Conservation (phyloP, 2,888 invertebrate genomes). For the Seira musarum region DNA sequence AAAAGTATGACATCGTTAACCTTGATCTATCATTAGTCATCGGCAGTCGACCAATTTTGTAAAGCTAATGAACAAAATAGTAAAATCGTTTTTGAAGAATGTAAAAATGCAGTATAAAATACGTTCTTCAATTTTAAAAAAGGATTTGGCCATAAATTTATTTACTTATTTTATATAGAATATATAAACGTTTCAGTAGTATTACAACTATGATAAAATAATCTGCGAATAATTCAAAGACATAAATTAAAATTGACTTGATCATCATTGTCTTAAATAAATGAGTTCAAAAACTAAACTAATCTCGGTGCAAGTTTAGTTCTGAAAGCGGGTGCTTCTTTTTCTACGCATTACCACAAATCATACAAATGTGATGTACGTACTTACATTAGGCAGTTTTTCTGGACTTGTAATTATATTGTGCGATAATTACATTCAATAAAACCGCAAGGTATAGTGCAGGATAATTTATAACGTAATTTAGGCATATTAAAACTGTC, state of each 20-base stretch:
- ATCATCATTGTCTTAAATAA: constrained; percentile 46
- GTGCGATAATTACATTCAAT: not conserved
- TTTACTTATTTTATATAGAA: not conserved
- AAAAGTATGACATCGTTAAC: no score
- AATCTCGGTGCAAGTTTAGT: not conserved
- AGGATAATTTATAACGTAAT: not conserved
- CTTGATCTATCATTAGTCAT: no score
- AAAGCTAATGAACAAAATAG: no score
- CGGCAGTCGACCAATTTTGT: no score
- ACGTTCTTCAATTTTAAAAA: no score
- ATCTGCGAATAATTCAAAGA: not conserved
- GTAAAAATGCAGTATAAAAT: no score
- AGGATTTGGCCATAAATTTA: no score
- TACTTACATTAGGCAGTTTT: no score
- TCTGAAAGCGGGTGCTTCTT: constrained; percentile 1
- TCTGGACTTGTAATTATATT: no score
- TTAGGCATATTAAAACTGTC: not conserved
- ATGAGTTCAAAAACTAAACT: constrained; percentile 9
- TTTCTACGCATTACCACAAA: no score
- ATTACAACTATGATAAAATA: constrained; percentile 11
- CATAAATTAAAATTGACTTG: constrained; percentile 55
- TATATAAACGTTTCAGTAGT: constrained; percentile 8
- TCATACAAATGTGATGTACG: no score
- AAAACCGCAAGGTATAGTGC: not conserved
- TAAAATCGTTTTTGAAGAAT: no score